Conservation (phyloP, 23 tunicate genomes). For the Halocynthia roretzi region DNA sequence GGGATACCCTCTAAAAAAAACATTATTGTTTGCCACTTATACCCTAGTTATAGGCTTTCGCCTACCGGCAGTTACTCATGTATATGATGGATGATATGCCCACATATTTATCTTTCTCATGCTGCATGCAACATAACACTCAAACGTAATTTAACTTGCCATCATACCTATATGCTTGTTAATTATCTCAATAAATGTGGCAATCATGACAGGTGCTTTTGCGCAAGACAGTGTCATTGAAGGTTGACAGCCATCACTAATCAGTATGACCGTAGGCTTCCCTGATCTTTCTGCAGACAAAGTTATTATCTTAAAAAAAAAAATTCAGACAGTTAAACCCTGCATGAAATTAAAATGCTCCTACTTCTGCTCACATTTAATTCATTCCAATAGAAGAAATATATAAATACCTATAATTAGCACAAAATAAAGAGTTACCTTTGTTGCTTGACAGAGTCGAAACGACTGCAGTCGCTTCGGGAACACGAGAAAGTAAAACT, state of each 20-base stretch:
- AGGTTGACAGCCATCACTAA: conserved; percentile 60
- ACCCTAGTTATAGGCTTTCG: not conserved
- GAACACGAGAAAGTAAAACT: conserved; percentile 53
- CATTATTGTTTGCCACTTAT: too few species aligned
- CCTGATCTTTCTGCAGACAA: conserved; percentile 27
- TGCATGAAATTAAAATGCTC: not conserved
- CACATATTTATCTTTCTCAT: not conserved
- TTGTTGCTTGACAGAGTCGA: conserved; percentile 62
- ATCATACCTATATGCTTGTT: conserved; percentile 59
- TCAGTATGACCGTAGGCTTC: conserved; percentile 33
- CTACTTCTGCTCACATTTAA: not conserved
- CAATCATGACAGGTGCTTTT: conserved; percentile 45
- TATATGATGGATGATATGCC: not conserved
- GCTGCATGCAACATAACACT: not conserved
- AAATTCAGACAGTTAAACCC: not conserved
- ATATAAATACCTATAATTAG: not conserved
- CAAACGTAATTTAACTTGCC: not conserved
- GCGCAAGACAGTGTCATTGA: conserved; percentile 37
- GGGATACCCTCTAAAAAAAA: too few species aligned
- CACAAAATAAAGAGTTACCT: conserved; percentile 21
- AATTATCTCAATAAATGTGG: conserved; percentile 57
- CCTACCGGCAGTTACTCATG: not conserved
- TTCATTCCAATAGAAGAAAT: not conserved
- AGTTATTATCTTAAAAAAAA: conserved; percentile 19
- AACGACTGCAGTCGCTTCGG: conserved; percentile 56